Evolutionary conservation across 2,888 invertebrate species (phyloP).

Genomic region (Graphium colonna): DNA sequence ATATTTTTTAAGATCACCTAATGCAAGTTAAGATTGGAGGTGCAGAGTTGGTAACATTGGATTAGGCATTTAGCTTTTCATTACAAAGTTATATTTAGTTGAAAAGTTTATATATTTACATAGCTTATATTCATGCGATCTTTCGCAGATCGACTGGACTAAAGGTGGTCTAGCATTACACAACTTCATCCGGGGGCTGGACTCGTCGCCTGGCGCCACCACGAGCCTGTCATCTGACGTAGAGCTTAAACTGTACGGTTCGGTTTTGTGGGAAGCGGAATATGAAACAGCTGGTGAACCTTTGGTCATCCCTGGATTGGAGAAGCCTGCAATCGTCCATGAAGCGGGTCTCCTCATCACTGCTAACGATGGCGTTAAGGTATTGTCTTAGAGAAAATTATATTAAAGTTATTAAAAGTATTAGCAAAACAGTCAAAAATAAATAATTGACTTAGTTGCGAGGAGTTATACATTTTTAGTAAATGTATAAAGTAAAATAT

Average conservation of each 20-base stretch:
- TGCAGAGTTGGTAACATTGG: too few relatives aligned
- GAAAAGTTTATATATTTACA: too few relatives aligned
- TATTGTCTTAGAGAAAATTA: too few relatives aligned
- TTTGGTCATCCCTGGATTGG: conserved; percentile 81
- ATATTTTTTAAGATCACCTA: too few relatives aligned
- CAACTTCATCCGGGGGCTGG: conserved; percentile 95
- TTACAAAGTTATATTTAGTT: too few relatives aligned
- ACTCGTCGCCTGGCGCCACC: conserved; percentile 96
- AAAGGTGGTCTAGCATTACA: conserved; percentile 88
- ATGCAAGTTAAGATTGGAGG: too few relatives aligned
- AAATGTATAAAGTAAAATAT: too few relatives aligned
- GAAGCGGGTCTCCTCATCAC: conserved; percentile 88
- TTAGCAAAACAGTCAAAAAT: too few relatives aligned
- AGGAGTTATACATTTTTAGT: too few relatives aligned
- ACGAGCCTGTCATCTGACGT: conserved; percentile 60
- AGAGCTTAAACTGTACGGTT: conserved; percentile 85
- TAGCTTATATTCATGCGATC: neutral
- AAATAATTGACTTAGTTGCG: too few relatives aligned
- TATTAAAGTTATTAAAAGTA: too few relatives aligned
- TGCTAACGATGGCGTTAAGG: conserved; percentile 89
- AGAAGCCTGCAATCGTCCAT: conserved; percentile 84
- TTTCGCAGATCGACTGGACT: conserved; percentile 83
- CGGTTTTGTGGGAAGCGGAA: conserved; percentile 83
- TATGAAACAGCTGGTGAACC: conserved; percentile 77
- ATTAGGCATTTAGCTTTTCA: neutral